Conservation (phyloP, 2,797 vertebrate species). For the Tamandua tetradactyla region DNA sequence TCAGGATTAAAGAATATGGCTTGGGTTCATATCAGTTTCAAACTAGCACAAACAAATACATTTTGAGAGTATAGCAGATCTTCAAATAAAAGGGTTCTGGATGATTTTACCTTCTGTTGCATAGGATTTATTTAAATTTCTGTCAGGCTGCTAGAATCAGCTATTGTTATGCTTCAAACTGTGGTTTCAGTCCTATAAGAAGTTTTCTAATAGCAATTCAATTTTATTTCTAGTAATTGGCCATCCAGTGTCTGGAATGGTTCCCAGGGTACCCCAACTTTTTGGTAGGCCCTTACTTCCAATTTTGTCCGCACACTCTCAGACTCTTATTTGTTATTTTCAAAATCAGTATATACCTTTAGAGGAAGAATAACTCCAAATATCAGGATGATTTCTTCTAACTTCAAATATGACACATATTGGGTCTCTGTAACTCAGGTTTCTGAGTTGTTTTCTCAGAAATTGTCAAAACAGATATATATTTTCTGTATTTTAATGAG, state of each 20-base stretch:
- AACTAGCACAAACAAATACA: no score
- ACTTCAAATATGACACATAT: neutral
- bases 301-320: neutral
- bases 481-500: neutral
- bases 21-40: no score
- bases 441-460: neutral
- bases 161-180: neutral
- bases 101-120: neutral
- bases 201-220: neutral
- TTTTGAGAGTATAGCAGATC: neutral
- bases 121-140: neutral
- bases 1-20: no score
- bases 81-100: neutral
- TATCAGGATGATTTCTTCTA: neutral
- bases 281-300: neutral
- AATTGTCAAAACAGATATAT: neutral
- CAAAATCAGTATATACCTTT: neutral
- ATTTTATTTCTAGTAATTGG: neutral
- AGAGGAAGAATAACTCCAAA: neutral
- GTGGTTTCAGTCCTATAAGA: neutral
- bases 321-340: neutral
- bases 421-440: no score
- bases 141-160: neutral
- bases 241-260: neutral
- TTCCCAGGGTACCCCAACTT: neutral